Conservation (phyloP, 2,888 invertebrate genomes). For the Chromoteleia sp. region DNA sequence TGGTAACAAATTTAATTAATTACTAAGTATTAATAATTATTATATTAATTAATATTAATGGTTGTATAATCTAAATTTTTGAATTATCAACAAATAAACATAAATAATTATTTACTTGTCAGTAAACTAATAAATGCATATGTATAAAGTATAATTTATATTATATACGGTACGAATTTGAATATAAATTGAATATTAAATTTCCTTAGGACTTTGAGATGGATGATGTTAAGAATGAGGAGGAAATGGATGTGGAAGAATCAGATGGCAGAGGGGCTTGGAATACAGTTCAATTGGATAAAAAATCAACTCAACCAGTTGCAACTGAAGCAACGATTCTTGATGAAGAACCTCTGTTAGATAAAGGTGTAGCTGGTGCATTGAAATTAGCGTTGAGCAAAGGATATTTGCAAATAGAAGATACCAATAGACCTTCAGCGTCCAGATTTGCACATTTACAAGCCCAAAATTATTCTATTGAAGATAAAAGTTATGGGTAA, state of each 20-base stretch:
- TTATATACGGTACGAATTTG: too few relatives aligned
- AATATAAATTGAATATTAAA: conserved; percentile 28
- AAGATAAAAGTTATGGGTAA: conserved; percentile 90
- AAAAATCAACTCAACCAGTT: conserved; percentile 85
- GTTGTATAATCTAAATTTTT: too few relatives aligned
- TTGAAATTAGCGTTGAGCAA: conserved; percentile 96
- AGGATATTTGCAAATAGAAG: conserved; percentile 95
- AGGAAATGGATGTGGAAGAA: conserved; percentile 83
- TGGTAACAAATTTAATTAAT: conserved; percentile 82
- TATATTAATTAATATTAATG: too few relatives aligned
- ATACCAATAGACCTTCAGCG: conserved; percentile 89
- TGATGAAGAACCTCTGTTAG: conserved; percentile 96
- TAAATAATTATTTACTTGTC: too few relatives aligned
- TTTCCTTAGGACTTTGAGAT: conserved; percentile 84
- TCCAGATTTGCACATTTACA: conserved; percentile 90
- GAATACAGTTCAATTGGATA: conserved; percentile 91
- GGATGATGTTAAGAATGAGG: conserved; percentile 80
- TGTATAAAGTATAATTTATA: too few relatives aligned
- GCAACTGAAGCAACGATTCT: conserved; percentile 89
- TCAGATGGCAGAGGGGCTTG: conserved; percentile 89
- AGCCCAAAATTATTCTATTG: conserved; percentile 92
- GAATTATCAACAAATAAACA: too few relatives aligned
- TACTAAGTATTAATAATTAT: too few relatives aligned
- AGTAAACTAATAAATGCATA: too few relatives aligned
- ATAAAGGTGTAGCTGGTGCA: conserved; percentile 96